A percentile compares a stretch with the other conserved stretches of the same genome.
phyloP scores from a whole-genome alignment of 2,888 invertebrate species.

The Ryuthela nishihirai region DNA sequence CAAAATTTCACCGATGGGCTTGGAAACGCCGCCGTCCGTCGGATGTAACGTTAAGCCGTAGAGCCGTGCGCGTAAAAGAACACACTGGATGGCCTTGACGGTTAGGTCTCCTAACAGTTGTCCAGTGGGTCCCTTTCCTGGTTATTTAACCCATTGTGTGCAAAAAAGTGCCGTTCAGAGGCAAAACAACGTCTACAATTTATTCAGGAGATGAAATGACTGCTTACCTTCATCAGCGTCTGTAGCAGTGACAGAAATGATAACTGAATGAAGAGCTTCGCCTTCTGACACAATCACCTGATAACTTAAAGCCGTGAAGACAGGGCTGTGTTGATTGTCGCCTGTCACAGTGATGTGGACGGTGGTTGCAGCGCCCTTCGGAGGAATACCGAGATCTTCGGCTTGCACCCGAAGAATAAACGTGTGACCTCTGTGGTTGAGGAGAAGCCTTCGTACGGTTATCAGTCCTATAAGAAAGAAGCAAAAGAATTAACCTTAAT shows the following conservation, averaged over 20 bases:
- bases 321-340: constrained; percentile 73
- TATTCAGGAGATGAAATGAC: too few species aligned
- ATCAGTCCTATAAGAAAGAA: constrained; percentile 71
- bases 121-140: too few species aligned
- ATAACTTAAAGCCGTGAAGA: constrained; percentile 73
- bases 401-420: constrained; percentile 7
- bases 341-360: constrained; percentile 68
- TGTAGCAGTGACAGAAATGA: neutral
- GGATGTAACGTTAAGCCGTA: too few species aligned
- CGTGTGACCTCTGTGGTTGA: constrained; percentile 53
- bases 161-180: too few species aligned
- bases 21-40: too few species aligned
- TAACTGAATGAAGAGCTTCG: constrained; percentile 57
- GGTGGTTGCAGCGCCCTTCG: neutral
- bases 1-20: too few species aligned
- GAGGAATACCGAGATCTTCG: neutral
- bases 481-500: too few species aligned
- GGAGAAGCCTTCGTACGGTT: constrained; percentile 59
- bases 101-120: too few species aligned
- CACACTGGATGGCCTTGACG: too few species aligned
- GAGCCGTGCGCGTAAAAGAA: too few species aligned
- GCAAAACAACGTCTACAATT: too few species aligned
- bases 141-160: too few species aligned
- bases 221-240: neutral
- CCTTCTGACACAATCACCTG: constrained; percentile 89